Conservation (phyloP, 2,888 invertebrate species). For the Macaria notata region DNA sequence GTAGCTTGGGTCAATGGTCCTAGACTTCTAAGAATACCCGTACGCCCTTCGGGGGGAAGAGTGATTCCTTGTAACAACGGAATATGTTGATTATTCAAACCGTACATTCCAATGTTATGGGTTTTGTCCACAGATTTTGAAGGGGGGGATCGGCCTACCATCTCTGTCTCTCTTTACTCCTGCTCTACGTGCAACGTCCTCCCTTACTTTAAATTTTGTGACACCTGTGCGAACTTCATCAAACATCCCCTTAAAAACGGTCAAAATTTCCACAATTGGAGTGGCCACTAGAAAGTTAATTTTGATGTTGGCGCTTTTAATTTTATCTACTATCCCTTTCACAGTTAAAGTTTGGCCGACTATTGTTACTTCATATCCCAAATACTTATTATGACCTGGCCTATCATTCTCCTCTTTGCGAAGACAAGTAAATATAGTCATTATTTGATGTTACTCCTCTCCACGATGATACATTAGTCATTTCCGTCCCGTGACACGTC, state of each 20-base stretch:
- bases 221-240: slow-evolving; percentile 10
- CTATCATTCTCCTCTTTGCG: no score
- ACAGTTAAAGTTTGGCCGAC: neutral
- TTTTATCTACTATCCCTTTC: neutral
- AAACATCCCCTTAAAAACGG: neutral
- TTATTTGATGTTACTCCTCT: no score
- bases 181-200: neutral
- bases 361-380: neutral
- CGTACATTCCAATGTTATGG: slow-evolving; percentile 3
- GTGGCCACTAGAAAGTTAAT: slow-evolving; percentile 1
- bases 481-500: no score
- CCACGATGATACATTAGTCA: no score
- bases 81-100: slow-evolving; percentile 5
- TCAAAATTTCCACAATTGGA: neutral
- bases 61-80: slow-evolving; percentile 7
- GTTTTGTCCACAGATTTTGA: neutral
- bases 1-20: slow-evolving; percentile 3
- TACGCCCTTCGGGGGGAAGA: slow-evolving; percentile 2
- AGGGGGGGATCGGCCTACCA: neutral
- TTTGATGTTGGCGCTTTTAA: neutral
- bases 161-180: slow-evolving; percentile 2
- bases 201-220: slow-evolving; percentile 1
- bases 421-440: no score
- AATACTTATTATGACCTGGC: neutral
- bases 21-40: slow-evolving; percentile 2